phyloP scores from a whole-genome alignment of 2,113 vertebrate species.

The Carollia perspicillata region DNA sequence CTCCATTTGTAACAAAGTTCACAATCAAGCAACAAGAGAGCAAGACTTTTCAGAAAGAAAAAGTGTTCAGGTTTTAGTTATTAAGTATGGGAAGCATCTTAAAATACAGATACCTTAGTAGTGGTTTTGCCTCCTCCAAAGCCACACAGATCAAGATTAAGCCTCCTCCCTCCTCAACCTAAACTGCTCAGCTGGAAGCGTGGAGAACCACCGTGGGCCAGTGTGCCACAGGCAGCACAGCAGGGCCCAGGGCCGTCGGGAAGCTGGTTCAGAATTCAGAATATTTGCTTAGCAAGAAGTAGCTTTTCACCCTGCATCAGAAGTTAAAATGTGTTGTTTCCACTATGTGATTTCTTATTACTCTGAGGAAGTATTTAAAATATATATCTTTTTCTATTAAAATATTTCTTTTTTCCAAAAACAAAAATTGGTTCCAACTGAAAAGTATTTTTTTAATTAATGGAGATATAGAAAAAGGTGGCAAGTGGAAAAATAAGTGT shows the following conservation, averaged over 20 bases:
- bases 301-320: slow-evolving; percentile 1
- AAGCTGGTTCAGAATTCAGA: background rate
- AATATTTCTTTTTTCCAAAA: slow-evolving; percentile 72
- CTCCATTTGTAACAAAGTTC: background rate
- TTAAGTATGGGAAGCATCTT: slow-evolving; percentile 31
- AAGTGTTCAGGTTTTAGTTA: slow-evolving; percentile 29
- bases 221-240: background rate
- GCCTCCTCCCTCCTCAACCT: background rate
- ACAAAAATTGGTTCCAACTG: slow-evolving; percentile 72
- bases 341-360: slow-evolving; percentile 62
- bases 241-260: background rate
- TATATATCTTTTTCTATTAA: slow-evolving; percentile 84
- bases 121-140: slow-evolving; percentile 30
- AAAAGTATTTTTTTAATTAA: slow-evolving; percentile 64
- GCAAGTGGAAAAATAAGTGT: slow-evolving; percentile 71
- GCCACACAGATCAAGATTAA: background rate
- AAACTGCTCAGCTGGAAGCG: background rate
- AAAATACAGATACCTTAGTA: slow-evolving; percentile 52
- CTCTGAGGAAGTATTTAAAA: slow-evolving; percentile 82
- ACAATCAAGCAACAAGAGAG: slow-evolving; percentile 17
- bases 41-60: slow-evolving; percentile 23
- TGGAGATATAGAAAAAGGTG: slow-evolving; percentile 38
- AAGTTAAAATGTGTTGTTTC: slow-evolving; percentile 28
- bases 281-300: background rate
- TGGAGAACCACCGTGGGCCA: background rate